Evolutionary conservation across 92 coral and sea anemone genomes (phyloP).

Genomic region (Phenganax stokvisi): DNA sequence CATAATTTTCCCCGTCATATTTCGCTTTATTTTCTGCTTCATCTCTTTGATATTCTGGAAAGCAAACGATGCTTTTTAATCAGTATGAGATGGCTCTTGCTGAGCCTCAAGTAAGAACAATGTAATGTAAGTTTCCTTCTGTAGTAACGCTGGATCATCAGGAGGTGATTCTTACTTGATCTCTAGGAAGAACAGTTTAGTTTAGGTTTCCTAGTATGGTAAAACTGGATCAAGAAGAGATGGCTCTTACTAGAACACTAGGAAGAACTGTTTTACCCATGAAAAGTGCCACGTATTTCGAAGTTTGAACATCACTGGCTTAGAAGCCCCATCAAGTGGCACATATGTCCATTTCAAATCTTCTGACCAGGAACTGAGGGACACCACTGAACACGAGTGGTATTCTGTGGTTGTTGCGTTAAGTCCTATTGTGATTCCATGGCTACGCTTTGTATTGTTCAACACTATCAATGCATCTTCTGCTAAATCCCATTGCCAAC

Average conservation of each 20-base stretch:
- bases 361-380: slow-evolving; percentile 8
- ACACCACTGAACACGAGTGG: background rate
- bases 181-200: too few relatives aligned
- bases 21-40: background rate
- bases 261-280: slow-evolving; percentile 3
- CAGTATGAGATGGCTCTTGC: too few relatives aligned
- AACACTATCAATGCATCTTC: slow-evolving; percentile 18
- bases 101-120: too few relatives aligned
- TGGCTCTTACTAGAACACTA: too few relatives aligned
- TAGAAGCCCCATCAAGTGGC: background rate
- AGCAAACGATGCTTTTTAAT: background rate
- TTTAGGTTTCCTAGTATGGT: background rate
- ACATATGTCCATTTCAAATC: background rate
- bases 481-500: slow-evolving; percentile 22
- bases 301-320: slow-evolving; percentile 13
- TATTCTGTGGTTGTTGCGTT: slow-evolving; percentile 10
- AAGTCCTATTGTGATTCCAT: slow-evolving; percentile 16
- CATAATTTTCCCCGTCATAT: slow-evolving; percentile 21
- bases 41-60: slow-evolving; percentile 10
- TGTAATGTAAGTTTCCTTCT: too few relatives aligned
- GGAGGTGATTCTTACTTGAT: too few relatives aligned
- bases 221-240: too few relatives aligned
- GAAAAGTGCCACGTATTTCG: slow-evolving; percentile 20
- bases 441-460: background rate
- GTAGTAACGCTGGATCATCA: too few relatives aligned